These are phyloP conservation scores for Homarus americanus DNA, from an alignment of 1,140 invertebrate species.

Conservation along the genomic window DNA sequence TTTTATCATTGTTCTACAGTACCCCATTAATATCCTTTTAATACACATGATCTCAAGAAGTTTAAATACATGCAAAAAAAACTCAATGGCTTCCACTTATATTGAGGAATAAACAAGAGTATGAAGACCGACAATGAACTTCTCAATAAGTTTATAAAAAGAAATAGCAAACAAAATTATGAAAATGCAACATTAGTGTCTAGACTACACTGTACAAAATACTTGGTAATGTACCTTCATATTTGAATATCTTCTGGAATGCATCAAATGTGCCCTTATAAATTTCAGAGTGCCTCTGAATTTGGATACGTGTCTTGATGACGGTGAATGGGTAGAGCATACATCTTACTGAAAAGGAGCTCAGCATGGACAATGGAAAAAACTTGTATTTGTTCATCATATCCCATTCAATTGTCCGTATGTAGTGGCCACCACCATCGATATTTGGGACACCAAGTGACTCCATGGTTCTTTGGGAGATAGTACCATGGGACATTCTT, in stretches of 20 bases:
- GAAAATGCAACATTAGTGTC: no score
- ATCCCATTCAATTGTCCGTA: constrained; percentile 97
- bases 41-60: no score
- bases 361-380: constrained; percentile 94
- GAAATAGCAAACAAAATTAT: no score
- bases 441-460: constrained; percentile 38
- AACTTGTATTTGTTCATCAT: constrained; percentile 98
- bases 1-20: no score
- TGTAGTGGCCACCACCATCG: constrained; percentile 76
- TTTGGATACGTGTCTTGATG: constrained; percentile 94
- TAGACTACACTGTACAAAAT: no score
- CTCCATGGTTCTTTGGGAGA: constrained; percentile 33
- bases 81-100: no score
- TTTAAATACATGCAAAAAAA: no score
- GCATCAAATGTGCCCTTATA: constrained; percentile 94
- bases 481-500: background rate
- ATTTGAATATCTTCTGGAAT: constrained; percentile 90
- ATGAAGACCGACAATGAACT: no score
- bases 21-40: no score
- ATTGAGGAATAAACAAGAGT: no score
- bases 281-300: constrained; percentile 89
- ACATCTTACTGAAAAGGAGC: constrained; percentile 91
- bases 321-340: constrained; percentile 96
- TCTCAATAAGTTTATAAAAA: no score
- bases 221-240: constrained; percentile 88